phyloP scores from a whole-genome alignment of 2,797 vertebrate genomes.

The Dicrostonyx torquatus region DNA sequence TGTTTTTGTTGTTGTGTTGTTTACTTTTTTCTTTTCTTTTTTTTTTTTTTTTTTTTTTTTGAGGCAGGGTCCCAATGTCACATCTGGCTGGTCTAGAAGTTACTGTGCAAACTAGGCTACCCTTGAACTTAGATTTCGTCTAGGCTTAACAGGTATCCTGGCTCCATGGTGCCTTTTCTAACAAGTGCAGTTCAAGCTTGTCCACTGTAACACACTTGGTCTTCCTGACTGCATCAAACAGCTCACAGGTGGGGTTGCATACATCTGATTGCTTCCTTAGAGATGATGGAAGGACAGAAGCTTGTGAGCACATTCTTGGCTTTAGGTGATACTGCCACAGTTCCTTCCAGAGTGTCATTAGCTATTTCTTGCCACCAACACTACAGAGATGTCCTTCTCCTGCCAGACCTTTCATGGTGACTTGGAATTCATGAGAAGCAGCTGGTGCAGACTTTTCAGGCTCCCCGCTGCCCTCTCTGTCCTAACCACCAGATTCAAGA shows the following conservation, averaged over 20 bases:
- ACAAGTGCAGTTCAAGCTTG: not conserved
- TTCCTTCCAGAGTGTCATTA: not conserved
- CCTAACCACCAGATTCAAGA: not conserved
- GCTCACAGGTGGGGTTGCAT: not conserved
- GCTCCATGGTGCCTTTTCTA: not conserved
- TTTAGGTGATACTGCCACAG: not conserved
- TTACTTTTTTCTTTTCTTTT: too few relatives aligned
- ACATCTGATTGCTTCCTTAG: not conserved
- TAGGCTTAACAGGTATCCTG: not conserved
- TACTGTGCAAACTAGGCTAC: not conserved
- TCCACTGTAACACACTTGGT: not conserved
- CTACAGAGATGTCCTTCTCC: not conserved
- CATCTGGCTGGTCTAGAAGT: not conserved
- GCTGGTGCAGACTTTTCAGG: not conserved
- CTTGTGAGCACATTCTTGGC: not conserved
- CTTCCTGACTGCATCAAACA: not conserved
- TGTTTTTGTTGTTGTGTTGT: not conserved
- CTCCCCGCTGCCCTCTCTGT: not conserved
- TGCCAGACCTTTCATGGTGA: not conserved
- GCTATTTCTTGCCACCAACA: not conserved
- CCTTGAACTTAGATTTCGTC: not conserved
- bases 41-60: not conserved
- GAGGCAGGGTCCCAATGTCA: not conserved
- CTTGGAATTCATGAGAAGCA: not conserved
- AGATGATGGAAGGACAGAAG: not conserved